Evolutionary conservation across 1,140 invertebrate genomes (phyloP).

Genomic region (Drosophila teissieri): DNA sequence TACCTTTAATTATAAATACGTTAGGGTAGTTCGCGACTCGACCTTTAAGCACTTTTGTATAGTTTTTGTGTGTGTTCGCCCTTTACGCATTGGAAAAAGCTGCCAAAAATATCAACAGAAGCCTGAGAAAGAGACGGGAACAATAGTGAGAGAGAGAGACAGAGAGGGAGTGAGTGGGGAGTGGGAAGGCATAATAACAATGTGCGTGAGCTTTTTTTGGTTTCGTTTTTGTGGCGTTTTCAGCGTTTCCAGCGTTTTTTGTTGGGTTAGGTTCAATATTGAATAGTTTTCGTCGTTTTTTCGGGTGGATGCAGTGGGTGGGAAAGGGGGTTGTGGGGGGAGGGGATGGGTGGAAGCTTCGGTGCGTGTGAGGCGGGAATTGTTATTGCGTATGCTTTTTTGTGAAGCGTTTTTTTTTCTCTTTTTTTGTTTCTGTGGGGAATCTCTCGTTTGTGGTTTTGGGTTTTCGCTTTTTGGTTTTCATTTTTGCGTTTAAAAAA

Average conservation of each 20-base stretch:
- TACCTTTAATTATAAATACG: neutral
- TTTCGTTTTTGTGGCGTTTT: slow-evolving; percentile 52
- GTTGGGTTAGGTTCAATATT: slow-evolving; percentile 79
- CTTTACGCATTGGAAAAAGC: slow-evolving; percentile 52
- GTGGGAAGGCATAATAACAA: slow-evolving; percentile 42
- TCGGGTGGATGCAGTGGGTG: neutral
- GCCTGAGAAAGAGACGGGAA: slow-evolving; percentile 23
- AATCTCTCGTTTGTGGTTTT: slow-evolving; percentile 60
- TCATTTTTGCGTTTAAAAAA: slow-evolving; percentile 30
- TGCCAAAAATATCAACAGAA: slow-evolving; percentile 65
- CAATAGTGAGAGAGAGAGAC: neutral
- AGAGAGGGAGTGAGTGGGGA: slow-evolving; percentile 13
- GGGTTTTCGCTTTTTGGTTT: neutral
- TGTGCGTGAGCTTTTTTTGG: slow-evolving; percentile 61
- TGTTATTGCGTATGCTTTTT: slow-evolving; percentile 43
- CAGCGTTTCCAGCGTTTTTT: slow-evolving; percentile 66
- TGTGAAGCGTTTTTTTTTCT: slow-evolving; percentile 2
- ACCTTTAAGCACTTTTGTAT: neutral
- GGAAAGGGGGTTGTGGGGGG: neutral
- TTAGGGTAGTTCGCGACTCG: slow-evolving; percentile 7
- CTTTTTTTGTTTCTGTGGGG: slow-evolving; percentile 25
- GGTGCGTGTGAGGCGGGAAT: slow-evolving; percentile 66
- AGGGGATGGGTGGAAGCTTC: slow-evolving; percentile 11
- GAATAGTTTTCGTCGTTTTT: slow-evolving; percentile 31
- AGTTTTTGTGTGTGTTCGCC: slow-evolving; percentile 16